phyloP scores from a whole-genome alignment of 2,797 vertebrate genomes.

The Miichthys miiuy region DNA sequence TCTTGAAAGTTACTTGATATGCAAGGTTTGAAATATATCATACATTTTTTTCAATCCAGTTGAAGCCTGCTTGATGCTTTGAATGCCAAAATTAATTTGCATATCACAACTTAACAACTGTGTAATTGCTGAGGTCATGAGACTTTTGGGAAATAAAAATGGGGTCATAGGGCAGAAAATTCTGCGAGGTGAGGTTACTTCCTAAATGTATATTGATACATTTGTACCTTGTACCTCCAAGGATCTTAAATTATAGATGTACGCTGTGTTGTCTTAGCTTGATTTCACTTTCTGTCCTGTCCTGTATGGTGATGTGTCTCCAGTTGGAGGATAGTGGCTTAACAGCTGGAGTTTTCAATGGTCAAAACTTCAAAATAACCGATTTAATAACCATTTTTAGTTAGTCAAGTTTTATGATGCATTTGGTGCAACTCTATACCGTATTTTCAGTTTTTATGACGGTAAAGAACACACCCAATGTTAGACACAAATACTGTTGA shows the following conservation, averaged over 20 bases:
- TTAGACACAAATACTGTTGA: neutral
- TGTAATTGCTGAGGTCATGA: conserved; percentile 5
- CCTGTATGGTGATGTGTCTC: neutral
- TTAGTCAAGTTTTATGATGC: neutral
- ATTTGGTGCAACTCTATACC: neutral
- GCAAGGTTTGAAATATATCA: neutral
- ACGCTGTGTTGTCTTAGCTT: neutral
- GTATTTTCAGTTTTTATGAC: neutral
- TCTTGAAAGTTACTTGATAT: neutral
- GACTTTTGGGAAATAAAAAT: neutral
- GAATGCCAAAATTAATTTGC: neutral
- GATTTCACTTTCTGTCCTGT: neutral
- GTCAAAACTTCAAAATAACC: neutral
- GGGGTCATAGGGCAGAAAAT: neutral
- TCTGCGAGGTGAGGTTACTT: neutral
- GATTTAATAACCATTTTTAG: neutral
- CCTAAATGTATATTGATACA: neutral
- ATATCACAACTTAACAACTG: neutral
- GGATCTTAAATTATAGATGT: neutral
- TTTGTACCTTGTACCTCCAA: neutral
- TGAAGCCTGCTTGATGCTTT: neutral
- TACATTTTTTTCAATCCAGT: neutral
- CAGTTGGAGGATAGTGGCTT: neutral
- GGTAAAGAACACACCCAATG: neutral
- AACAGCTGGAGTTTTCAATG: neutral